These are phyloP conservation scores for Gallirallus australis DNA, from an alignment of 2,797 vertebrate genomes.

Conservation along the genomic window DNA sequence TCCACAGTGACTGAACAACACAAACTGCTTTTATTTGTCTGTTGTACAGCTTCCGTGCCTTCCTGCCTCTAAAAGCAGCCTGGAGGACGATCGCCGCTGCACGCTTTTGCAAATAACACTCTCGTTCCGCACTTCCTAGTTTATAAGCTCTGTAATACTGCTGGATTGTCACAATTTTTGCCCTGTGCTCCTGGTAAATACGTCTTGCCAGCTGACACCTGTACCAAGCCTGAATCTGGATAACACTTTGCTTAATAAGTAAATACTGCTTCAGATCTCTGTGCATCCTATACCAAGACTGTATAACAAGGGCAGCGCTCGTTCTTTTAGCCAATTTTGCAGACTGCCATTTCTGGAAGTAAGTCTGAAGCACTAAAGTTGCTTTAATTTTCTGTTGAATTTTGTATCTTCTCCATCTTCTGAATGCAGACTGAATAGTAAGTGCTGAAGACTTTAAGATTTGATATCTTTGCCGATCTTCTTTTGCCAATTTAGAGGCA, in stretches of 20 bases:
- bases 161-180: constrained; percentile 65
- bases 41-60: constrained; percentile 19
- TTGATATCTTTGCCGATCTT: constrained; percentile 72
- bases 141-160: constrained; percentile 67
- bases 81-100: constrained; percentile 68
- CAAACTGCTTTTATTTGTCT: constrained; percentile 42
- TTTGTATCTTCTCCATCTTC: constrained; percentile 80
- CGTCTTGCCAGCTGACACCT: constrained; percentile 58
- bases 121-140: constrained; percentile 27
- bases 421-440: constrained; percentile 82
- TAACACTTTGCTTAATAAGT: constrained; percentile 59
- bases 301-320: constrained; percentile 83
- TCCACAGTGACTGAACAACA: constrained; percentile 74
- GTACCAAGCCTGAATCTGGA: constrained; percentile 86
- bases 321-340: constrained; percentile 53
- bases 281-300: constrained; percentile 89
- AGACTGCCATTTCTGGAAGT: constrained; percentile 81
- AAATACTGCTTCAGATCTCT: constrained; percentile 74
- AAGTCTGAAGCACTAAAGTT: constrained; percentile 80
- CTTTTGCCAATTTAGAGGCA: constrained; percentile 72
- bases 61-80: constrained; percentile 70
- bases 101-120: constrained; percentile 56
- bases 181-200: constrained; percentile 47
- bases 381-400: constrained; percentile 73
- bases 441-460: constrained; percentile 73